Evolutionary conservation across 2,797 vertebrate genomes (phyloP), one percentile per base, ranked within the genome.

Genomic region (Prunella strophiata): DNA sequence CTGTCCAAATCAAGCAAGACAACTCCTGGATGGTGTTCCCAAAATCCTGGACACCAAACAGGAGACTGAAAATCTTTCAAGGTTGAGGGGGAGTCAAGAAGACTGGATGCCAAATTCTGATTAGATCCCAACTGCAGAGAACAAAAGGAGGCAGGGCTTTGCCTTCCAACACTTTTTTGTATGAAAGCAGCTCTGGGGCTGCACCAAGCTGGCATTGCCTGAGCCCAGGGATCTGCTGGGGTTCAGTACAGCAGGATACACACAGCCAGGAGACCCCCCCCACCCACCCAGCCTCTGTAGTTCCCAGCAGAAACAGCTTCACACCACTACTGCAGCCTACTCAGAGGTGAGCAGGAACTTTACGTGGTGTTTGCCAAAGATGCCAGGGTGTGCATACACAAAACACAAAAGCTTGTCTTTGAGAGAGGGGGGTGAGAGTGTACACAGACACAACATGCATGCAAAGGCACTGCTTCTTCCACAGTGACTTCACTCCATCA

Each of bases 141-240:
- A 90, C 59, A 93, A 95, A 81, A 84, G 52, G 50, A 89, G n/a
- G 38, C 42, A 89, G 54, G 10, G 30, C 29, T 95, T 86, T 58
- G 18, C 38, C 51, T 73, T 68, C 47, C 59, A 86, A 86, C 16
- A 3, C 5, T 27, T 42, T 78, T 85, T 77, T 14, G 20, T 22
- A 59, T 12, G 50, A 70, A 62, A 84, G 32, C 32, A 63, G 20
- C 47, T 89, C 50, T 42, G 50, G 48, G 16, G 21, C 71, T 59
- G 57, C 52, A 76, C 45, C 52, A 78, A 21, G 23, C 43, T 57
- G n/a, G 8, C 22, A 18, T 0, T 50, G 17, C 65, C 50, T 54
- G 43, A 11, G 34, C 51, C 62, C 40, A 8, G 14, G 26, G 27
- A 48, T 36, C 34, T 76, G 13, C 0, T 50, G 30, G n/a, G 23